Percentiles rank a stretch among this genome's conserved stretches.
phyloP scores from a whole-genome alignment of 2,888 invertebrate species.

The Lymantria monacha region DNA sequence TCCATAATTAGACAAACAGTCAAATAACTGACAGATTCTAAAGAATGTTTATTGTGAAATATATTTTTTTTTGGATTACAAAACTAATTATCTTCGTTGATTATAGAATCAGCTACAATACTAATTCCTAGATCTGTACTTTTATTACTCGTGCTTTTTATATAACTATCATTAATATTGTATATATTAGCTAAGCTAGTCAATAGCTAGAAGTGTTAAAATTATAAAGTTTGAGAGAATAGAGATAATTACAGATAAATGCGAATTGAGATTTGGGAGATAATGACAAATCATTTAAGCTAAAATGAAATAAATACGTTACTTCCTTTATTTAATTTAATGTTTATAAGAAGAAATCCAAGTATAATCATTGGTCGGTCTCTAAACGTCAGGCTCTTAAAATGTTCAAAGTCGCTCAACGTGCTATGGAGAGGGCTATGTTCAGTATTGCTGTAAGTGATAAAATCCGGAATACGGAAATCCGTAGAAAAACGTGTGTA shows the following conservation, averaged over 20 bases:
- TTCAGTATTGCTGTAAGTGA: too few species aligned
- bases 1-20: neutral
- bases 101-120: neutral
- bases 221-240: neutral
- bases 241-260: neutral
- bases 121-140: neutral
- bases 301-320: too few species aligned
- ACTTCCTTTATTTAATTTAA: too few species aligned
- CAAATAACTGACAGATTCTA: neutral
- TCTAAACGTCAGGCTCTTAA: too few species aligned
- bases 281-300: too few species aligned
- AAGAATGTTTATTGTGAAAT: neutral
- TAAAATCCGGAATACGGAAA: too few species aligned
- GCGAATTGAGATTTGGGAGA: neutral
- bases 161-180: neutral
- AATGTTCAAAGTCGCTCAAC: too few species aligned
- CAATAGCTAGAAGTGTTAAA: neutral
- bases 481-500: too few species aligned
- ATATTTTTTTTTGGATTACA: neutral
- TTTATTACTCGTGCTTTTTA: neutral
- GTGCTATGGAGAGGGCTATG: too few species aligned
- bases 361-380: too few species aligned
- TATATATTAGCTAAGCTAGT: neutral
- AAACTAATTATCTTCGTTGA: neutral
- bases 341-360: too few species aligned